phyloP scores from a whole-genome alignment of 64 coral and sea anemone species.

The Stichodactyla mertensii region DNA sequence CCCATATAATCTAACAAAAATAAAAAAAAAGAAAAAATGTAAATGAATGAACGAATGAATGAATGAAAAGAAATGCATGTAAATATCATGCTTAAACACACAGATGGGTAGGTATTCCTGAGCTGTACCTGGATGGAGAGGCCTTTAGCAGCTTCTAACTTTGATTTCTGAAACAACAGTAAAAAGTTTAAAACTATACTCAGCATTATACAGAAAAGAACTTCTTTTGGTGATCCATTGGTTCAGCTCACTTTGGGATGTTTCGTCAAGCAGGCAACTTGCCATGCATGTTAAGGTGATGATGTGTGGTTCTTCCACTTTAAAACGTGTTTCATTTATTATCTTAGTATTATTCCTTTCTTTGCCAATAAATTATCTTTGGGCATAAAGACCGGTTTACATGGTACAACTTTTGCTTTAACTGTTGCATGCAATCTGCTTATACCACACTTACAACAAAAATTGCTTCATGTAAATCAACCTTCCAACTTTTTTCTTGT shows the following conservation, averaged over 20 bases:
- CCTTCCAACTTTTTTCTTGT: too few species aligned
- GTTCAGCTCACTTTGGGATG: too few species aligned
- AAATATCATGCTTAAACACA: too few species aligned
- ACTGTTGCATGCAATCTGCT: too few species aligned
- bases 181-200: background rate
- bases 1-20: conserved; percentile 22
- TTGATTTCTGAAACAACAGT: conserved; percentile 1
- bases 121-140: background rate
- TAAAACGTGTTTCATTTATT: background rate
- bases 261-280: too few species aligned
- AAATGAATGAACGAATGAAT: background rate
- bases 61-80: background rate
- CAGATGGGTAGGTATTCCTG: background rate
- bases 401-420: too few species aligned
- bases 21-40: background rate
- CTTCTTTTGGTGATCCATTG: too few species aligned
- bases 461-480: too few species aligned
- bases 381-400: too few species aligned
- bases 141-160: conserved; percentile 2
- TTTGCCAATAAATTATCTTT: too few species aligned
- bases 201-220: background rate
- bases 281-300: too few species aligned
- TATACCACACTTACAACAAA: too few species aligned
- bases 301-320: background rate
- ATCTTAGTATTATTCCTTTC: background rate